Conservation (phyloP, 2,888 invertebrate species). For the Synergus japonicus region DNA sequence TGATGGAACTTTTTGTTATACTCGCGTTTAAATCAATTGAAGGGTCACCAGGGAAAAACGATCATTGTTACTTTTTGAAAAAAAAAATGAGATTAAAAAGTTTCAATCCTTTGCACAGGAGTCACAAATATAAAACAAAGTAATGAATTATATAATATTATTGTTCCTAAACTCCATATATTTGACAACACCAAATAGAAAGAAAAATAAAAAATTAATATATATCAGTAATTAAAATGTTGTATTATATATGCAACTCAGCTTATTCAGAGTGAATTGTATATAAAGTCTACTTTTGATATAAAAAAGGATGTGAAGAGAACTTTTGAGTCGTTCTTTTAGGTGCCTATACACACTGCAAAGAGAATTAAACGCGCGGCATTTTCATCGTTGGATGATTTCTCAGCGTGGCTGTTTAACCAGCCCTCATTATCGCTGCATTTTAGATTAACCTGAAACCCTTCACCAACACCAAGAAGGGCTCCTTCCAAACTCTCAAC, state of each 20-base stretch:
- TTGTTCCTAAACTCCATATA: too few species aligned
- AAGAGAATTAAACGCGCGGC: slow-evolving; percentile 30
- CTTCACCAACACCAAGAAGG: slow-evolving; percentile 44
- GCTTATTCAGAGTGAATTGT: not conserved
- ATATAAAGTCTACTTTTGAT: not conserved
- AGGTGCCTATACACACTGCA: not conserved
- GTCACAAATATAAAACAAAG: too few species aligned
- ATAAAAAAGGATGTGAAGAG: not conserved
- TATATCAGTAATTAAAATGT: not conserved
- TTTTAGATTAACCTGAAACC: slow-evolving; percentile 63
- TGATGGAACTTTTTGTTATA: slow-evolving; percentile 7
- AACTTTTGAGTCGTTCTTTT: not conserved
- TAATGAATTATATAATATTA: too few species aligned
- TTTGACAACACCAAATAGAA: not conserved
- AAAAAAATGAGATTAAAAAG: too few species aligned
- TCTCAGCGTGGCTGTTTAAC: slow-evolving; percentile 61
- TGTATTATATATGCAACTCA: not conserved
- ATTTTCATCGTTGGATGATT: slow-evolving; percentile 45
- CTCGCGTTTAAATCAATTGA: not conserved
- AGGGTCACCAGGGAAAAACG: too few species aligned
- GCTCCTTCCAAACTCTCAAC: slow-evolving; percentile 41
- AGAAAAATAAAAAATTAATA: not conserved
- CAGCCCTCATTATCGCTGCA: slow-evolving; percentile 71
- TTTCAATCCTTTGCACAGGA: too few species aligned
- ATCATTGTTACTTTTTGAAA: too few species aligned